These are phyloP conservation scores for Caretta caretta DNA, from an alignment of 2,113 vertebrate genomes.

Conservation along the genomic window DNA sequence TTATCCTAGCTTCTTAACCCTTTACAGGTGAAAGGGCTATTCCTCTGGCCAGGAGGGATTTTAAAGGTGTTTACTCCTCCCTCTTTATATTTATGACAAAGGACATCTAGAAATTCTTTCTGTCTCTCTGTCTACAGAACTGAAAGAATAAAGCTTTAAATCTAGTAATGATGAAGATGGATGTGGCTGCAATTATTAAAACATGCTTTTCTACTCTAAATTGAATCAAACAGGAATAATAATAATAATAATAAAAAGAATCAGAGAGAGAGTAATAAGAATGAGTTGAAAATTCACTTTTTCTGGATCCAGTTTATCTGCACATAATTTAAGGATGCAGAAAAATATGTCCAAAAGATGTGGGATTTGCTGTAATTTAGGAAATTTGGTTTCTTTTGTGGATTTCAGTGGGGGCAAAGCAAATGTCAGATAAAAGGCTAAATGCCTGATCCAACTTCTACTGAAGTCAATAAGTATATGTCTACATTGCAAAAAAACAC, in stretches of 20 bases:
- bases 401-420: not conserved
- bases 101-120: not conserved
- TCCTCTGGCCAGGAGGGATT: too few relatives aligned
- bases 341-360: not conserved
- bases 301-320: not conserved
- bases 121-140: not conserved
- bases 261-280: not conserved
- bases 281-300: not conserved
- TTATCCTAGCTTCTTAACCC: too few relatives aligned
- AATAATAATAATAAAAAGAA: not conserved
- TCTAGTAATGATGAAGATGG: not conserved
- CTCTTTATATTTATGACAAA: not conserved
- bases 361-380: not conserved
- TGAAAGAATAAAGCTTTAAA: slow-evolving; percentile 1
- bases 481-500: not conserved
- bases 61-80: too few relatives aligned
- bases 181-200: not conserved
- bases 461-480: not conserved
- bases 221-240: not conserved
- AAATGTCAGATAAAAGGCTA: not conserved
- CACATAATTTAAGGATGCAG: not conserved
- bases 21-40: too few relatives aligned
- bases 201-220: not conserved
- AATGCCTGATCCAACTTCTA: not conserved
- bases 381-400: not conserved